phyloP scores from a whole-genome alignment of 2,113 vertebrate species.

The Cyrtonyx montezumae region DNA sequence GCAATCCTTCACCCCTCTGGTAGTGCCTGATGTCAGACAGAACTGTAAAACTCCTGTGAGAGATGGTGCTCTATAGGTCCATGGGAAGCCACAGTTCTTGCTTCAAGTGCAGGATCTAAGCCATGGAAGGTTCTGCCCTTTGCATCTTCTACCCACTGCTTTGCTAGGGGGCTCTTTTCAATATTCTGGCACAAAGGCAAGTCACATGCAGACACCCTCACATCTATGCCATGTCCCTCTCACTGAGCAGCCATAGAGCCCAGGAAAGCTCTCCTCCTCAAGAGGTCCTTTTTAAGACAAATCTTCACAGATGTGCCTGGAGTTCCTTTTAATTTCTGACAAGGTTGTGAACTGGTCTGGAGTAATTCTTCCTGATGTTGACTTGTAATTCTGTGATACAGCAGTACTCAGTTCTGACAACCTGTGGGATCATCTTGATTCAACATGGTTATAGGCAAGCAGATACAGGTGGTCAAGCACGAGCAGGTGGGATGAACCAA shows the following conservation, averaged over 20 bases:
- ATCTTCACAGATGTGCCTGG: not conserved
- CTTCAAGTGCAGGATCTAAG: not conserved
- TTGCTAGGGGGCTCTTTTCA: not conserved
- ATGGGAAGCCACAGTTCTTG: not conserved
- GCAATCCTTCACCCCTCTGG: not conserved
- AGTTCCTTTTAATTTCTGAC: not conserved
- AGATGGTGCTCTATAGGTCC: not conserved
- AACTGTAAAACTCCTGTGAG: not conserved
- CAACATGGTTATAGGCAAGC: not conserved
- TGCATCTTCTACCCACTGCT: not conserved
- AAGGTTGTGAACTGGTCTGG: not conserved
- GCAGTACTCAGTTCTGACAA: not conserved
- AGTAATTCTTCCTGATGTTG: not conserved
- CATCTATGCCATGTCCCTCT: not conserved
- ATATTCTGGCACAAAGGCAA: not conserved
- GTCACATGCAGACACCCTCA: not conserved
- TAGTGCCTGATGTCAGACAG: not conserved
- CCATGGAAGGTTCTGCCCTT: not conserved
- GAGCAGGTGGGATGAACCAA: not conserved
- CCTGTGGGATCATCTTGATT: too few species aligned
- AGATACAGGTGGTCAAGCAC: not conserved
- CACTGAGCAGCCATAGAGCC: not conserved
- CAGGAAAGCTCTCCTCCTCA: not conserved
- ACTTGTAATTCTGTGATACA: not conserved
- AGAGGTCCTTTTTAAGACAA: not conserved